phyloP scores from a whole-genome alignment of 1,140 invertebrate species.

The Mya arenaria region DNA sequence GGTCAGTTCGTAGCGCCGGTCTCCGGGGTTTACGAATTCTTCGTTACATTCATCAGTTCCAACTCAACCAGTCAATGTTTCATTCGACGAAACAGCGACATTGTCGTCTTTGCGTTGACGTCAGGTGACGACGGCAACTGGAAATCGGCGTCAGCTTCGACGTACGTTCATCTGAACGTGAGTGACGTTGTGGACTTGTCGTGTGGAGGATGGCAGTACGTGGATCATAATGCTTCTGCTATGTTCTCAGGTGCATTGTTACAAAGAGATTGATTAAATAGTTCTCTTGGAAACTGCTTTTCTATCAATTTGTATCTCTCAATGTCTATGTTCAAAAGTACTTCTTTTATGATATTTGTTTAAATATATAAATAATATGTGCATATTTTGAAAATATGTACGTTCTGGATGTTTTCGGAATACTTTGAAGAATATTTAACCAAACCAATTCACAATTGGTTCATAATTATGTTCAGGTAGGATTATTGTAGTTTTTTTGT shows the following conservation, averaged over 20 bases:
- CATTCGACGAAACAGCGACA: background rate
- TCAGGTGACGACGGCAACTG: background rate
- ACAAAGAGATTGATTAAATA: background rate
- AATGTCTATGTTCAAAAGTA: too few relatives aligned
- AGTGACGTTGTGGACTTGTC: constrained; percentile 10
- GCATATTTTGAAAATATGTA: too few relatives aligned
- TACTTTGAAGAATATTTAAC: too few relatives aligned
- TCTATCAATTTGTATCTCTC: too few relatives aligned
- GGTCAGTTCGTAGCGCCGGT: background rate
- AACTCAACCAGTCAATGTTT: constrained; percentile 9
- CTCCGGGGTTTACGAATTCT: constrained; percentile 32
- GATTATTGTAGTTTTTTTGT: too few relatives aligned
- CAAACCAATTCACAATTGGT: too few relatives aligned
- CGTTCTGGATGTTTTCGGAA: too few relatives aligned
- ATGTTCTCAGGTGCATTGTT: constrained; percentile 20
- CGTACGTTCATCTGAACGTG: background rate
- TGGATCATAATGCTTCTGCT: constrained; percentile 19
- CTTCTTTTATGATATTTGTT: too few relatives aligned
- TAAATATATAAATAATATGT: too few relatives aligned
- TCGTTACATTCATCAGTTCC: constrained; percentile 1
- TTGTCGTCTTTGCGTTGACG: constrained; percentile 12
- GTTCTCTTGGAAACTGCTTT: too few relatives aligned
- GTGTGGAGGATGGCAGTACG: constrained; percentile 33
- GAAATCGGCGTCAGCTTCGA: constrained; percentile 19
- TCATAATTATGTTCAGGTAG: too few relatives aligned